Percentiles rank a stretch among this genome's conserved stretches.
Evolutionary conservation across 2,888 invertebrate species (phyloP).

Genomic region (Cheilosia vulpina): DNA sequence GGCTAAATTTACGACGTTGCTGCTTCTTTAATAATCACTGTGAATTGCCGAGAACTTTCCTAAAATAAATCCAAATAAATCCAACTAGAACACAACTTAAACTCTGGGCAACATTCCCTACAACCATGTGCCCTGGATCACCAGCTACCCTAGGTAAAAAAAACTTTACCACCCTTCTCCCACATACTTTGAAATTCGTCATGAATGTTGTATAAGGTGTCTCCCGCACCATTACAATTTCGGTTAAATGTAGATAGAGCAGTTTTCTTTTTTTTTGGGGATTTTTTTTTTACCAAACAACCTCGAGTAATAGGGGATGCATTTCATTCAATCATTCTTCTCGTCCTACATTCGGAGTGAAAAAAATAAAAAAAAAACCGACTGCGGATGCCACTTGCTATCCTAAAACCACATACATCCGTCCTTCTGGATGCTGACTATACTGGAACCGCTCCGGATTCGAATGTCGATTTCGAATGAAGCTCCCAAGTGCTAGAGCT

Average conservation of each 20-base stretch:
- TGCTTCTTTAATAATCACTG: no score
- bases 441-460: conserved; percentile 51
- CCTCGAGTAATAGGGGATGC: conserved; percentile 63
- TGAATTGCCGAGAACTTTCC: no score
- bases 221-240: conserved; percentile 44
- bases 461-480: conserved; percentile 68
- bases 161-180: conserved; percentile 31
- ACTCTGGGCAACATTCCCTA: not conserved
- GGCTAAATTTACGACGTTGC: no score
- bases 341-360: conserved; percentile 25
- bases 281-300: conserved; percentile 46
- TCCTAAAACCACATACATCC: conserved; percentile 71
- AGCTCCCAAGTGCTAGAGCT: conserved; percentile 50
- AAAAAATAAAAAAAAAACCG: conserved; percentile 25
- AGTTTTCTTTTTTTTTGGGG: conserved; percentile 27
- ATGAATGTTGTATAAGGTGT: conserved; percentile 72
- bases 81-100: no score
- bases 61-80: no score
- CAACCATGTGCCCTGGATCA: not conserved
- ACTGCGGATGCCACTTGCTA: conserved; percentile 65
- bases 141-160: conserved; percentile 39
- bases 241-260: conserved; percentile 9
- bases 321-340: conserved; percentile 72
- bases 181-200: conserved; percentile 64
- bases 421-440: conserved; percentile 36